Evolutionary conservation across 2,888 invertebrate genomes (phyloP).

Genomic region (Cerceris rybyensis): DNA sequence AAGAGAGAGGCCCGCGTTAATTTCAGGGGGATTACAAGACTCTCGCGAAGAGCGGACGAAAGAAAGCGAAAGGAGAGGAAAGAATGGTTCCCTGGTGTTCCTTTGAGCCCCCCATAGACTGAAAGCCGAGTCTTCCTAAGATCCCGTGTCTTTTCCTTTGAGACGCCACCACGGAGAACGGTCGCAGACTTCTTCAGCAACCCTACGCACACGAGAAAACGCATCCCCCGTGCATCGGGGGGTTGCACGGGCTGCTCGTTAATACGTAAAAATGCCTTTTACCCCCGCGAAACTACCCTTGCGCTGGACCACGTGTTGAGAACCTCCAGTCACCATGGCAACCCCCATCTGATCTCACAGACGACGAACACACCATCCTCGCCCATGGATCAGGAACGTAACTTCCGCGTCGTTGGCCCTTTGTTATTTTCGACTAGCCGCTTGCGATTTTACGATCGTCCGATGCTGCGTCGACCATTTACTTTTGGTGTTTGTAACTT

Average conservation of each 20-base stretch:
- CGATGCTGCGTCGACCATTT: too few species aligned
- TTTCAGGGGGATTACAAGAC: neutral
- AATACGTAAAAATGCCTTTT: constrained; percentile 77
- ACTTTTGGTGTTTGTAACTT: too few species aligned
- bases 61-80: neutral
- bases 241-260: constrained; percentile 73
- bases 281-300: constrained; percentile 46
- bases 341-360: constrained; percentile 75
- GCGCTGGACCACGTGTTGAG: constrained; percentile 79
- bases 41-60: neutral
- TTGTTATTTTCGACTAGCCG: constrained; percentile 26
- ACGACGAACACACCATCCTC: constrained; percentile 63
- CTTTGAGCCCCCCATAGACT: neutral
- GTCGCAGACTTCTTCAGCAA: neutral
- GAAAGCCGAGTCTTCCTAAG: constrained; percentile 1
- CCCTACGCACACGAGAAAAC: constrained; percentile 35
- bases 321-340: constrained; percentile 79
- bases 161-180: constrained; percentile 13
- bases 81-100: constrained; percentile 1
- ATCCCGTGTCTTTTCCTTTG: constrained; percentile 5
- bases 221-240: constrained; percentile 59
- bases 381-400: constrained; percentile 61
- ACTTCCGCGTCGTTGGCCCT: constrained; percentile 49
- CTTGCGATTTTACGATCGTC: neutral
- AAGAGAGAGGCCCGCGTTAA: neutral